Conservation (phyloP, 2,888 invertebrate species). For the Temnothorax ravouxi region DNA sequence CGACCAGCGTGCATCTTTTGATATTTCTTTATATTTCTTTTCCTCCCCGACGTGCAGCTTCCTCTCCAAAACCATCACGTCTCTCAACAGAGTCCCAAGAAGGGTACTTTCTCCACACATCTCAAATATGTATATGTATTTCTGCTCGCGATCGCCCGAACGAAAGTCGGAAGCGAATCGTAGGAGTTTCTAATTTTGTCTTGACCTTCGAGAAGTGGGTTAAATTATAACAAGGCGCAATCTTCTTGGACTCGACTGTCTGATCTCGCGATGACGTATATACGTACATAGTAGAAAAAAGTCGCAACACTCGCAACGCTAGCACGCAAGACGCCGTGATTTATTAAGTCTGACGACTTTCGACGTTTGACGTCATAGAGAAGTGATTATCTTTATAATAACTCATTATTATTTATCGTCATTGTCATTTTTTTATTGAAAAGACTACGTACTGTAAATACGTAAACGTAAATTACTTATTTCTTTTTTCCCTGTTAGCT, state of each 20-base stretch:
- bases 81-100: constrained; percentile 34
- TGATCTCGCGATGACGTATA: neutral
- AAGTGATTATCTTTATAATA: constrained; percentile 2
- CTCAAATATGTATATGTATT: constrained; percentile 58
- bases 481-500: neutral
- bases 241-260: constrained; percentile 44
- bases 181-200: constrained; percentile 79
- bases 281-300: constrained; percentile 35
- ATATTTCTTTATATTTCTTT: constrained; percentile 15
- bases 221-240: constrained; percentile 69
- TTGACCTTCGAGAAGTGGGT: constrained; percentile 77
- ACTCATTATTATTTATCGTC: constrained; percentile 24
- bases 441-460: neutral
- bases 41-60: neutral
- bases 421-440: neutral
- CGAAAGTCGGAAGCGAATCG: constrained; percentile 79
- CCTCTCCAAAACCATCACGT: constrained; percentile 9
- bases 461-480: constrained; percentile 9
- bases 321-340: neutral
- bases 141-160: constrained; percentile 63
- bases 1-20: neutral
- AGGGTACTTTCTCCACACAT: constrained; percentile 72
- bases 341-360: constrained; percentile 33
- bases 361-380: neutral
- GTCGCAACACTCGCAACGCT: neutral